A percentile compares a stretch with the other conserved stretches of the same genome.
phyloP scores from a whole-genome alignment of 2,888 invertebrate genomes.

The Cheilosia vulpina region DNA sequence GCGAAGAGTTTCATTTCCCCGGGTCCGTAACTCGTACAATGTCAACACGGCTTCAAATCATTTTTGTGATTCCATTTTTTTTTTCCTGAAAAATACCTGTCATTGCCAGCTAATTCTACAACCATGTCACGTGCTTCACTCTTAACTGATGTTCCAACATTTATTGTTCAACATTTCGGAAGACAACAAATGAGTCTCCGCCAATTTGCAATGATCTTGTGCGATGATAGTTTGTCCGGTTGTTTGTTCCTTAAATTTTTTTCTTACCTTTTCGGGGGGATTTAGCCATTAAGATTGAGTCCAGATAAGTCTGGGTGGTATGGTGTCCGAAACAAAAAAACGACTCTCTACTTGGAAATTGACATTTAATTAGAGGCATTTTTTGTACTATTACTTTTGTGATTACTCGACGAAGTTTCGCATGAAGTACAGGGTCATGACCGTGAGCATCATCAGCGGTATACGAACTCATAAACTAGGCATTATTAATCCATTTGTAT shows the following conservation, averaged over 20 bases:
- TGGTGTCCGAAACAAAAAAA: slow-evolving; percentile 32
- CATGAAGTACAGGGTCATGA: slow-evolving; percentile 48
- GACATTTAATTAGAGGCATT: slow-evolving; percentile 53
- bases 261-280: slow-evolving; percentile 28
- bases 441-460: not conserved
- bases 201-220: slow-evolving; percentile 72
- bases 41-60: slow-evolving; percentile 22
- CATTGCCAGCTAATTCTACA: slow-evolving; percentile 56
- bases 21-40: not conserved
- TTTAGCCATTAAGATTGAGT: slow-evolving; percentile 67
- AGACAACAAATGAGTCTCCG: slow-evolving; percentile 68
- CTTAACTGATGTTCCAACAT: slow-evolving; percentile 74
- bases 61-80: slow-evolving; percentile 10
- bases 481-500: slow-evolving; percentile 29
- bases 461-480: slow-evolving; percentile 22
- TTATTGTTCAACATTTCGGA: slow-evolving; percentile 72
- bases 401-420: slow-evolving; percentile 20
- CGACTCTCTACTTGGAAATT: slow-evolving; percentile 64
- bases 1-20: slow-evolving; percentile 23
- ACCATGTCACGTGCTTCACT: slow-evolving; percentile 67
- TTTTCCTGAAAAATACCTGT: slow-evolving; percentile 52
- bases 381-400: not conserved
- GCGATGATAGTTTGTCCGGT: slow-evolving; percentile 50
- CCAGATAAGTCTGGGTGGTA: slow-evolving; percentile 72
- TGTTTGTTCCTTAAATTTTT: not conserved